Base-by-base conservation (phyloP, 2,113 vertebrate genomes). In the Cyprinodon tularosa region DNA sequence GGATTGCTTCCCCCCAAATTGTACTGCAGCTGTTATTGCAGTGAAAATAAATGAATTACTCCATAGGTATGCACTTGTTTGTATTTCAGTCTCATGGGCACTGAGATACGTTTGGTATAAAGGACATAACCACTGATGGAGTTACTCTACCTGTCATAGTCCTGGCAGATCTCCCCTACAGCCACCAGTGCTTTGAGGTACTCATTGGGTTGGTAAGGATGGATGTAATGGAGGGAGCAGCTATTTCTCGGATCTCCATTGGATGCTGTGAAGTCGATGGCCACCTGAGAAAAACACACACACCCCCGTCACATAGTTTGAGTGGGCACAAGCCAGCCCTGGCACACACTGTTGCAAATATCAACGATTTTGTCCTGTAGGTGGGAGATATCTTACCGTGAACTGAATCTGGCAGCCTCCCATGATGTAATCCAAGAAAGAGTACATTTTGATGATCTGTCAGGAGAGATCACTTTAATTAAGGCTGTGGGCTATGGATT, bases 391-490 rank as follows among this genome's bases (percentile, higher is more conserved):
- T 95, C 96, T 96, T 94, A 99, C 98, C 84, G 97, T 99, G 94
- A 99, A 99, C 95, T 99, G 98, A 93, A 99, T 99, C 91, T 99
- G 98, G 93, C 98, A 99, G 90, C 98, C 98, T 76, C 98, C 98
- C 98, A 99, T 99, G 90, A 99, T 99, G 86, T 99, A 99, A 90
- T 99, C 98, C 93, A 99, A 91, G 93, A 99, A 99, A 20, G 98
- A 99, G 91, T 99, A 97, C 97, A 99, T 99, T 96, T 99, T 99
- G 92, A 98, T 98, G 83, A 98, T 96, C 98, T 99, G 94, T 61
- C 80, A 67, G 74, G 77, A 86, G 70, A 77, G 74, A 76, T 20
- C 22, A 50, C 40, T 60, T 40, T 67, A 72, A 72, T 78, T 74
- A 44, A 77, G 22, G 47, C 53, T 66, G 65, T 44, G 47, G 17